These are phyloP conservation scores for Ochotona princeps DNA, from an alignment of 2,113 vertebrate species.

Conservation along the genomic window DNA sequence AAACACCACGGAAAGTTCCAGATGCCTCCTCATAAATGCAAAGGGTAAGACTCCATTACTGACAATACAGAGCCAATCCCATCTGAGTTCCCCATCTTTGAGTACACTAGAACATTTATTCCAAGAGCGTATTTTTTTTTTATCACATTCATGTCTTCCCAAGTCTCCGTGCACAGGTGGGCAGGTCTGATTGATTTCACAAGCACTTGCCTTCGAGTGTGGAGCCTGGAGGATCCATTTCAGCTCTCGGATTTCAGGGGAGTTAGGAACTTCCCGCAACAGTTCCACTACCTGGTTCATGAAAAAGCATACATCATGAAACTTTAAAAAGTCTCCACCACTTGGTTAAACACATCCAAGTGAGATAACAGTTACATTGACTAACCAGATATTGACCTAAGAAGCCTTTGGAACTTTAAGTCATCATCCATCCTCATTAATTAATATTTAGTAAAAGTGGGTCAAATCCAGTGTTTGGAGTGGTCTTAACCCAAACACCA, in stretches of 20 bases:
- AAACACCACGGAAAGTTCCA: neutral
- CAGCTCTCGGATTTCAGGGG: conserved; percentile 91
- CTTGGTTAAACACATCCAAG: neutral
- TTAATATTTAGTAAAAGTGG: neutral
- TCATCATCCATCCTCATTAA: neutral
- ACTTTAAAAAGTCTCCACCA: neutral
- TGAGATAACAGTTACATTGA: neutral
- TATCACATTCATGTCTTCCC: neutral
- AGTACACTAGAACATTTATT: neutral
- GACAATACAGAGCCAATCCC: neutral
- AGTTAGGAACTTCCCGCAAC: conserved; percentile 81
- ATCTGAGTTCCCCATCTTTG: neutral
- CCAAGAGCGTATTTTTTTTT: neutral
- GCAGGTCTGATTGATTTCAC: neutral
- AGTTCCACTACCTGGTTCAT: conserved; percentile 83
- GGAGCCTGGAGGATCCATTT: conserved; percentile 89
- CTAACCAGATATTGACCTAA: neutral
- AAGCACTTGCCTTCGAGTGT: conserved; percentile 90
- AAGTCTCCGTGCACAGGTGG: neutral
- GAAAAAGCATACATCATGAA: neutral
- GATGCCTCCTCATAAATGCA: neutral
- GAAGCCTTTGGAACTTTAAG: neutral
- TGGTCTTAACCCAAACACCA: neutral
- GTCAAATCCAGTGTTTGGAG: neutral
- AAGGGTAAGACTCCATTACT: neutral